Percentiles rank a stretch among this genome's conserved stretches.
Evolutionary conservation across 2,888 invertebrate genomes (phyloP).

Genomic region (Barypeithes pellucidus): DNA sequence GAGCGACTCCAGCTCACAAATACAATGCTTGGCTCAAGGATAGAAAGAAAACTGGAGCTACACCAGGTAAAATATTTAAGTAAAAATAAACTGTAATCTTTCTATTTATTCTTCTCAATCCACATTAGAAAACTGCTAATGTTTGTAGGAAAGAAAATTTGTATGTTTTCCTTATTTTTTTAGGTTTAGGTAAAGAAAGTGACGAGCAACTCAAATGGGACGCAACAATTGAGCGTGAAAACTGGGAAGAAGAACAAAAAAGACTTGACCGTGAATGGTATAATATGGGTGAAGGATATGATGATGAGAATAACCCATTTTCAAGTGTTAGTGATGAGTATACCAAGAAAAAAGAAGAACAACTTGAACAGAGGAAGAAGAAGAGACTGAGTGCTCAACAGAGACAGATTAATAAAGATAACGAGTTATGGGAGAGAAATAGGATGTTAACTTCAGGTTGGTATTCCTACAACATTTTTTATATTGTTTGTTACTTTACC

Average conservation of each 20-base stretch:
- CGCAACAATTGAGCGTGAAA: slow-evolving; percentile 81
- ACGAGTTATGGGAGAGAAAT: slow-evolving; percentile 99
- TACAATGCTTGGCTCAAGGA: slow-evolving; percentile 86
- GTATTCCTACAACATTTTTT: neutral
- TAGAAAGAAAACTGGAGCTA: slow-evolving; percentile 78
- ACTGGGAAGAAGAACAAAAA: slow-evolving; percentile 94
- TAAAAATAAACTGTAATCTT: neutral
- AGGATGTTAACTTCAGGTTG: slow-evolving; percentile 91
- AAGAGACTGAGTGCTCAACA: slow-evolving; percentile 96
- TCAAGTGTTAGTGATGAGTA: slow-evolving; percentile 92
- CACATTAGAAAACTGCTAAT: too few species aligned
- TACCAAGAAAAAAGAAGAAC: slow-evolving; percentile 93
- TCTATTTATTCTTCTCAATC: too few species aligned
- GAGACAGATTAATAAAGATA: slow-evolving; percentile 97
- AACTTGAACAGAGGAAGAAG: slow-evolving; percentile 90
- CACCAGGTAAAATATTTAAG: slow-evolving; percentile 70
- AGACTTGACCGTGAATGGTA: slow-evolving; percentile 98
- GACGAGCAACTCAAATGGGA: slow-evolving; percentile 76
- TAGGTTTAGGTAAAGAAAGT: slow-evolving; percentile 37
- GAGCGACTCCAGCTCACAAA: slow-evolving; percentile 91
- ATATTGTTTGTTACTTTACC: too few species aligned
- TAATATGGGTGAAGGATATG: slow-evolving; percentile 93
- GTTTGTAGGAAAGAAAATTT: neutral
- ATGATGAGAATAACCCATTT: slow-evolving; percentile 95
- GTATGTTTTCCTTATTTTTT: neutral